These are phyloP conservation scores for Drosophila erecta DNA, from an alignment of 1,140 invertebrate species.

Conservation along the genomic window DNA sequence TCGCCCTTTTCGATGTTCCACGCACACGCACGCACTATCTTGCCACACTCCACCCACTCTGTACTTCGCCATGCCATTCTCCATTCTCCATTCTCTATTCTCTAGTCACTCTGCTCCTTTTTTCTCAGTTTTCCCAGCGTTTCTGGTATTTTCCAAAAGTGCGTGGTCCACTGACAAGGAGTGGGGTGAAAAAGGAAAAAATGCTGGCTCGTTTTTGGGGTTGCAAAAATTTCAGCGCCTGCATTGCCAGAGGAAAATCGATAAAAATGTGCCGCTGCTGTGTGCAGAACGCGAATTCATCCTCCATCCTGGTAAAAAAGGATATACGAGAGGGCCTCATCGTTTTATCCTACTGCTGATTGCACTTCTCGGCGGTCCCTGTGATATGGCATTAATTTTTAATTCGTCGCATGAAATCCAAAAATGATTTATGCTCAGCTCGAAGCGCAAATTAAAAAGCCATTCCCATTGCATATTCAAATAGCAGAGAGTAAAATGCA, in stretches of 20 bases:
- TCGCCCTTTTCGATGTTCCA: conserved; percentile 15
- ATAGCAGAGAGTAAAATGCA: conserved; percentile 7
- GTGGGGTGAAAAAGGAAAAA: conserved; percentile 44
- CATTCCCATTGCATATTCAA: conserved; percentile 50
- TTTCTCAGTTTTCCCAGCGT: conserved; percentile 63
- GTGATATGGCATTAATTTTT: conserved; percentile 72
- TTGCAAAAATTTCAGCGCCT: conserved; percentile 72
- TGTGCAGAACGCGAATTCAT: conserved; percentile 11
- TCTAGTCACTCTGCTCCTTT: not conserved
- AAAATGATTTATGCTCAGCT: conserved; percentile 71
- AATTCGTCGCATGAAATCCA: conserved; percentile 58
- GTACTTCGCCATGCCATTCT: not conserved
- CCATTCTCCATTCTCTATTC: not conserved
- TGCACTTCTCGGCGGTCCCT: conserved; percentile 23
- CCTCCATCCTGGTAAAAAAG: conserved; percentile 1
- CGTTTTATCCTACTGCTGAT: not conserved
- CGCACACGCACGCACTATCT: conserved; percentile 63
- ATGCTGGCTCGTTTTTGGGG: conserved; percentile 65
- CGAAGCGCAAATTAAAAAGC: conserved; percentile 63
- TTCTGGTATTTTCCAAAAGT: conserved; percentile 72
- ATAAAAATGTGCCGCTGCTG: conserved; percentile 71
- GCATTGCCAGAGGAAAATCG: conserved; percentile 72
- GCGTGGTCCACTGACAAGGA: conserved; percentile 48
- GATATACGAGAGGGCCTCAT: conserved; percentile 5
- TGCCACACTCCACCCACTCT: conserved; percentile 3